These are phyloP conservation scores for Melinaea menophilus DNA, from an alignment of 2,888 invertebrate genomes.

Conservation along the genomic window DNA sequence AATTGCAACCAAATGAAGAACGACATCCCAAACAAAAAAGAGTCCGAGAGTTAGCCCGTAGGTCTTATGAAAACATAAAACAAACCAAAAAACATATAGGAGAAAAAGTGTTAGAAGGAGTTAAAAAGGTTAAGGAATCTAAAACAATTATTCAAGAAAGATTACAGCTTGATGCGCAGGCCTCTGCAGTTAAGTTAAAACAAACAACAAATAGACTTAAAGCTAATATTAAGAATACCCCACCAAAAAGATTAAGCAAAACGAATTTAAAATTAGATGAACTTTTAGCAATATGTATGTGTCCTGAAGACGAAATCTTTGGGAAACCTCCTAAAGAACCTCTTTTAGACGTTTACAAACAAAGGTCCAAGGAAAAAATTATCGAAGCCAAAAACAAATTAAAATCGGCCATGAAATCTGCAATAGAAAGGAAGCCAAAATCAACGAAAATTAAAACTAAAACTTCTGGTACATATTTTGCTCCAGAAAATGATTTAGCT, in stretches of 20 bases:
- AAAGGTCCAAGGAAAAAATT: not conserved
- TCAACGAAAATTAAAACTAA: not conserved
- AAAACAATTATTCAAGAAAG: slow-evolving; percentile 31
- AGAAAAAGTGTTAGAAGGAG: slow-evolving; percentile 34
- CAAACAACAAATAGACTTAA: slow-evolving; percentile 30
- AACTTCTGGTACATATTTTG: not conserved
- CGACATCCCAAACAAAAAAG: slow-evolving; percentile 25
- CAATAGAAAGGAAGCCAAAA: slow-evolving; percentile 1
- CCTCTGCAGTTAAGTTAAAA: slow-evolving; percentile 33
- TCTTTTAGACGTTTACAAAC: not conserved
- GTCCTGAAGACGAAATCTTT: slow-evolving; percentile 7
- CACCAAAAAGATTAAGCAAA: slow-evolving; percentile 15
- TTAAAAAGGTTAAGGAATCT: slow-evolving; percentile 34
- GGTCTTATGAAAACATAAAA: slow-evolving; percentile 40
- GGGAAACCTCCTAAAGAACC: slow-evolving; percentile 9
- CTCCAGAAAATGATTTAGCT: slow-evolving; percentile 27
- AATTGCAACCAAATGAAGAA: slow-evolving; percentile 20
- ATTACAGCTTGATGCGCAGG: slow-evolving; percentile 25
- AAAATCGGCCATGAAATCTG: not conserved
- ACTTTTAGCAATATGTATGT: slow-evolving; percentile 7
- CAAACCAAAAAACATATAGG: slow-evolving; percentile 32
- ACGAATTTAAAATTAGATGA: not conserved
- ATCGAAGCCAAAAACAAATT: not conserved
- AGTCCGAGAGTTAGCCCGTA: slow-evolving; percentile 23
- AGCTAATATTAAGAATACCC: slow-evolving; percentile 20